Base-by-base conservation (phyloP, 1,140 invertebrate genomes). In the Neoseiulus cucumeris region DNA sequence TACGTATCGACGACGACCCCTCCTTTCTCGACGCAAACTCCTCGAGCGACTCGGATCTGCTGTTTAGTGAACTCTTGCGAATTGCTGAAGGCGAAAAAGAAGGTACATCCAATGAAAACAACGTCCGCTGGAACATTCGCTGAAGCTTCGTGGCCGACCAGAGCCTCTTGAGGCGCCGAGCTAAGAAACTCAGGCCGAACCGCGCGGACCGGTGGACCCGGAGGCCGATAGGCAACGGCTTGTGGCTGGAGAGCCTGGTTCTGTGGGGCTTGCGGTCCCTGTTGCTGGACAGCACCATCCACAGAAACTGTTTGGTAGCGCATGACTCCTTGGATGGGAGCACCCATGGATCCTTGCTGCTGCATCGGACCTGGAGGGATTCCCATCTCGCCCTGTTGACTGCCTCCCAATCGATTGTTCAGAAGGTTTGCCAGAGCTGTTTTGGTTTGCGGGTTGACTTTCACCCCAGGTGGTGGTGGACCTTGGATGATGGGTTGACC, bases 371-470 rank as follows among this genome's bases (percentile, higher is more conserved):
- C 2, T 20, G 33, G 25, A 20, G 51, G 51, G 33, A 39, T 39
- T 17, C 51, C 51, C 45, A 47, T 66, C 44, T 66, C 42, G 22
- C 22, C 22, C 22, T 59, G 51, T 25, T 68, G 64, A 66, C 72
- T 70, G 14, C 80, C 70, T 74, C 88, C 85, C 39, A 94, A 77
- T 45, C 91, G 81, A 72, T 85, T 93, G 70, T 85, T 94, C 55
- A 96, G 78, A 85, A 95, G 89, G 75, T 93, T 92, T 7, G 91
- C 91, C 22, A 97, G 76, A 0, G 91, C 91, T 1, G 91, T 94
- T 79, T 95, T 96, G 6, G 91, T 93, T 75, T 91, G 91, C 0
- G 88, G 82, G 73, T 89, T 91, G 39, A 91, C 86, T n/a, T 85
- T 77, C 28, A 70, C 70, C n/a, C 65, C 65, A 18, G 67, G 65